Conservation (phyloP, 2,113 vertebrate genomes). For the Tachuris rubrigastra region DNA sequence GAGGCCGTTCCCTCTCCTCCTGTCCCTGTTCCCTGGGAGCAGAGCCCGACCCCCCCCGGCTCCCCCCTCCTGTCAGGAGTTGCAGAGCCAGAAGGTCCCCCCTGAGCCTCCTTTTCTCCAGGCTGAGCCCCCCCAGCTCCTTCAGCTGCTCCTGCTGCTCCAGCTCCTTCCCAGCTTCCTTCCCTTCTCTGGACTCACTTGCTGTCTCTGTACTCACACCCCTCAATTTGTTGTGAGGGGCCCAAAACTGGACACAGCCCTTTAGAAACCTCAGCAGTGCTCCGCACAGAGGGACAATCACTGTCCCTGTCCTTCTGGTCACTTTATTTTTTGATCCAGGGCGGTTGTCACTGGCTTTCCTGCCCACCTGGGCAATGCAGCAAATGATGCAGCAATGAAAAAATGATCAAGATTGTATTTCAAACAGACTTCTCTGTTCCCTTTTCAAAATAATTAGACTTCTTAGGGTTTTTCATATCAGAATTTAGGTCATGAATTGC, state of each 20-base stretch:
- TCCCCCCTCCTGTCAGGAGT: neutral
- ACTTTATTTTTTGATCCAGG: neutral
- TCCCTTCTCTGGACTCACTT: neutral
- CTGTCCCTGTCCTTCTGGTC: neutral
- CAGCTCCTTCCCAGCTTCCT: rapidly evolving
- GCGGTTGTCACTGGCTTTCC: neutral
- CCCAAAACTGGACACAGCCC: neutral
- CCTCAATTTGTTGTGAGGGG: no score
- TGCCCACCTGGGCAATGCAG: neutral
- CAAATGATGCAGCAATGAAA: neutral
- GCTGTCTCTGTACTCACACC: no score
- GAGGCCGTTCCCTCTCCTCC: neutral
- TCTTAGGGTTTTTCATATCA: neutral
- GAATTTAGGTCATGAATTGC: neutral
- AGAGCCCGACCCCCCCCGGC: neutral
- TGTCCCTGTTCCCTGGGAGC: neutral
- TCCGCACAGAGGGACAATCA: neutral
- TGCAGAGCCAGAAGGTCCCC: neutral
- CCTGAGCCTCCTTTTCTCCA: neutral
- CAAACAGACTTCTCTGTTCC: neutral
- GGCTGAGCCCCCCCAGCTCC: neutral
- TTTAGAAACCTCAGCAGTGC: rapidly evolving
- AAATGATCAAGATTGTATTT: neutral
- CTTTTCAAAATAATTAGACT: neutral
- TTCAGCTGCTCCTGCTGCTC: neutral